These are phyloP conservation scores for Pempheris klunzingeri DNA, from an alignment of 2,797 vertebrate species.

Conservation along the genomic window DNA sequence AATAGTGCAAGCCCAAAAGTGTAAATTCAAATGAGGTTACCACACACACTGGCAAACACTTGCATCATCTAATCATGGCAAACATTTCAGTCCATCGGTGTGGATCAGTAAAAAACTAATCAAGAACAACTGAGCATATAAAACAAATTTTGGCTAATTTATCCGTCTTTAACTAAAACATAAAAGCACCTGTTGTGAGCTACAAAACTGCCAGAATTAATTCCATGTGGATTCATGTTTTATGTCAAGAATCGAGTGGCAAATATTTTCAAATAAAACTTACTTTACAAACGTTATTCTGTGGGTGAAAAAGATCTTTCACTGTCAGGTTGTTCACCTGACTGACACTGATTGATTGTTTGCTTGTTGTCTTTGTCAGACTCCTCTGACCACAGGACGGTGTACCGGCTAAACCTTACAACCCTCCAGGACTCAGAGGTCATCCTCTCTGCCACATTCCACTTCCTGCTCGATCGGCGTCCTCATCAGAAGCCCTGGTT, in stretches of 20 bases:
- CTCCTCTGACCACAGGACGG: conserved; percentile 56
- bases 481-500: conserved; percentile 80
- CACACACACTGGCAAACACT: conserved; percentile 6
- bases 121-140: neutral
- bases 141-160: conserved; percentile 24
- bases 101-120: conserved; percentile 18
- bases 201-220: conserved; percentile 13
- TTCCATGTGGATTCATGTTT: conserved; percentile 6
- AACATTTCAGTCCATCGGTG: conserved; percentile 15
- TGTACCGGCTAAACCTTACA: conserved; percentile 91
- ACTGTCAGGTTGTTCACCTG: conserved; percentile 48
- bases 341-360: conserved; percentile 29
- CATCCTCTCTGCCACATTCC: conserved; percentile 91
- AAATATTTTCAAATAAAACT: neutral
- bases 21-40: conserved; percentile 26
- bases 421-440: conserved; percentile 93
- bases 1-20: neutral
- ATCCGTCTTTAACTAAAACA: conserved; percentile 7
- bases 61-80: conserved; percentile 27
- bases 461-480: conserved; percentile 87
- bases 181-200: conserved; percentile 21
- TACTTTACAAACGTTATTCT: neutral
- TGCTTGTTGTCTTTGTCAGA: conserved; percentile 79
- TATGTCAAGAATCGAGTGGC: neutral
- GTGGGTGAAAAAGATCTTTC: neutral